Conservation (phyloP, 2,888 invertebrate species). For the Druceiella hillmani region DNA sequence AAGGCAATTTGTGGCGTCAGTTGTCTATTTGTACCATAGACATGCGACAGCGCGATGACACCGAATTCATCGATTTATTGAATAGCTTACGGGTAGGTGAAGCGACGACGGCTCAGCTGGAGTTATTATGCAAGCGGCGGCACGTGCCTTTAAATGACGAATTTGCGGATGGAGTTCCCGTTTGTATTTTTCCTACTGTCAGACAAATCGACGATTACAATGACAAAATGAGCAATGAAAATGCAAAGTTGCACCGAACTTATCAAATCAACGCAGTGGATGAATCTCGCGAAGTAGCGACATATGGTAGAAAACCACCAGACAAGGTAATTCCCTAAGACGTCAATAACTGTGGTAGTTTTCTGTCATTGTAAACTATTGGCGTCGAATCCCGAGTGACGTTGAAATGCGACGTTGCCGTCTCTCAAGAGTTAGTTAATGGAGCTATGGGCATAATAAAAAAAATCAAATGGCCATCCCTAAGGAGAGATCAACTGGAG, state of each 20-base stretch:
- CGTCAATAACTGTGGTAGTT: constrained; percentile 21
- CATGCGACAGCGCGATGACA: constrained; percentile 28
- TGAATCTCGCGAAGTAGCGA: constrained; percentile 25
- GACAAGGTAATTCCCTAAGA: constrained; percentile 19
- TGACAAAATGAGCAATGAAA: constrained; percentile 15
- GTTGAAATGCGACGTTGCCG: constrained; percentile 24
- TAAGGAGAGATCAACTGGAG: too few relatives aligned
- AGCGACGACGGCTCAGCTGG: constrained; percentile 20
- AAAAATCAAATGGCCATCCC: too few relatives aligned
- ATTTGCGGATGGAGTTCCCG: constrained; percentile 24
- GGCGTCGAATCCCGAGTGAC: constrained; percentile 23
- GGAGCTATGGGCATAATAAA: constrained; percentile 14
- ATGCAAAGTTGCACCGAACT: constrained; percentile 6
- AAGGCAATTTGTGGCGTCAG: constrained; percentile 25
- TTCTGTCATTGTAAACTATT: constrained; percentile 16
- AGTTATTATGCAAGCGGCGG: constrained; percentile 22
- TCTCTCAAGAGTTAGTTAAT: constrained; percentile 23
- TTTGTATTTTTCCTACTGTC: constrained; percentile 25
- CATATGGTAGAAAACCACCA: constrained; percentile 23
- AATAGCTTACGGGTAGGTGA: constrained; percentile 26
- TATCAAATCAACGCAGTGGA: constrained; percentile 23
- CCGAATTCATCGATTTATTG: constrained; percentile 24
- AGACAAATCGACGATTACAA: constrained; percentile 25
- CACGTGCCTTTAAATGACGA: constrained; percentile 18
- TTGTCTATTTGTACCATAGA: constrained; percentile 28